Evolutionary conservation across 1,140 invertebrate species (phyloP).

Genomic region (Oppia nitens): DNA sequence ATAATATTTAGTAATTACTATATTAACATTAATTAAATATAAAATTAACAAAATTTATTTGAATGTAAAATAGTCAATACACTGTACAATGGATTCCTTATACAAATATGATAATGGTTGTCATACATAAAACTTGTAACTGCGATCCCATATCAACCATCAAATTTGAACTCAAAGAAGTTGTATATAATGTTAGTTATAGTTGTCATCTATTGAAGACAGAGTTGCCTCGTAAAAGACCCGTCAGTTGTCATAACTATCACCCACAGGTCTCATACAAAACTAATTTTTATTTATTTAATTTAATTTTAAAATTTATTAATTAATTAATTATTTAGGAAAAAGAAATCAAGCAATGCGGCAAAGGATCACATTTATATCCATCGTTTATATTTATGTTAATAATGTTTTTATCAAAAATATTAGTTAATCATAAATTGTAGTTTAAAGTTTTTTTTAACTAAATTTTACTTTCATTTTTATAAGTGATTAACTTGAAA

Average conservation of each 20-base stretch:
- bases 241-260: slow-evolving; percentile 57
- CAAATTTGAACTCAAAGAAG: slow-evolving; percentile 57
- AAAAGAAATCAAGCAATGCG: slow-evolving; percentile 53
- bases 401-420: neutral
- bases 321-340: slow-evolving; percentile 33
- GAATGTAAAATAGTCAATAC: slow-evolving; percentile 47
- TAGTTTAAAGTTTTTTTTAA: neutral
- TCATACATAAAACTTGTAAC: slow-evolving; percentile 71
- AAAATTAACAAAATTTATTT: slow-evolving; percentile 14
- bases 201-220: slow-evolving; percentile 24
- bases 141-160: slow-evolving; percentile 64
- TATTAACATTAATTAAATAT: slow-evolving; percentile 5
- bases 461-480: neutral
- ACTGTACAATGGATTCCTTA: slow-evolving; percentile 80
- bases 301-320: neutral
- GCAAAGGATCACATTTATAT: slow-evolving; percentile 21
- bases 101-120: slow-evolving; percentile 71
- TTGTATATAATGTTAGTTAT: slow-evolving; percentile 30
- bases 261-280: slow-evolving; percentile 54
- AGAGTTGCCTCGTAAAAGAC: slow-evolving; percentile 45
- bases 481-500: neutral
- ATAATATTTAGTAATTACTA: neutral
- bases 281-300: slow-evolving; percentile 5
- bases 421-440: neutral
- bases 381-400: neutral